These are phyloP conservation scores for Pararge aegeria DNA, from an alignment of 1,140 invertebrate genomes.

Conservation along the genomic window DNA sequence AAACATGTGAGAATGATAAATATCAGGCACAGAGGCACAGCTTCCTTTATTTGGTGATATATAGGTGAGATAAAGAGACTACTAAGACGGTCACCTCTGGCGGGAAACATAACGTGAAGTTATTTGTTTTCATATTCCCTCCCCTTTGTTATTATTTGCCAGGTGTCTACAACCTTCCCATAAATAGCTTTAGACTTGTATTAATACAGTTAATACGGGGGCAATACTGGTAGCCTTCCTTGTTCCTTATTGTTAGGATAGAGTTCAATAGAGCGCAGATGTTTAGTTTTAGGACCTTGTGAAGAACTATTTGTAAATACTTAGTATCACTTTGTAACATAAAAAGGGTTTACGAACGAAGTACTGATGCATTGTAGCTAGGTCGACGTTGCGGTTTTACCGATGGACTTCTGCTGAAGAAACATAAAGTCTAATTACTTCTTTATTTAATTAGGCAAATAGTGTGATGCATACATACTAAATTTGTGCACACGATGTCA, in stretches of 20 bases:
- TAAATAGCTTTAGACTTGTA: constrained; percentile 45
- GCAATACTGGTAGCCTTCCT: background rate
- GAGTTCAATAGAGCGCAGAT: constrained; percentile 26
- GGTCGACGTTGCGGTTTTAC: no score
- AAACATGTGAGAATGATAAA: constrained; percentile 1
- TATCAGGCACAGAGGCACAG: constrained; percentile 9
- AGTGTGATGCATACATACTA: no score
- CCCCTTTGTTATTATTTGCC: constrained; percentile 68
- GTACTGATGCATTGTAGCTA: no score
- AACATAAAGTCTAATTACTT: no score
- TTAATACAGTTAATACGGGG: constrained; percentile 10
- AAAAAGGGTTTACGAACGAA: no score
- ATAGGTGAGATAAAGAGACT: constrained; percentile 32
- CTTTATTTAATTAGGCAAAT: no score
- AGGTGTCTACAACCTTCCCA: constrained; percentile 56
- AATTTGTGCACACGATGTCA: no score
- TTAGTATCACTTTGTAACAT: background rate
- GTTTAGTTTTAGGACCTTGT: background rate
- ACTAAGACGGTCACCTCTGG: constrained; percentile 31
- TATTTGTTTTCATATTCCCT: constrained; percentile 46
- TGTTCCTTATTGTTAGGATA: background rate
- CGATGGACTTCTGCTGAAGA: no score
- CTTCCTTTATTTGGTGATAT: constrained; percentile 37
- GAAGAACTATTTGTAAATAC: no score
- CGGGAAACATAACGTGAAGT: constrained; percentile 31